Conservation (phyloP, 2,113 vertebrate species). For the Pagrus major region DNA sequence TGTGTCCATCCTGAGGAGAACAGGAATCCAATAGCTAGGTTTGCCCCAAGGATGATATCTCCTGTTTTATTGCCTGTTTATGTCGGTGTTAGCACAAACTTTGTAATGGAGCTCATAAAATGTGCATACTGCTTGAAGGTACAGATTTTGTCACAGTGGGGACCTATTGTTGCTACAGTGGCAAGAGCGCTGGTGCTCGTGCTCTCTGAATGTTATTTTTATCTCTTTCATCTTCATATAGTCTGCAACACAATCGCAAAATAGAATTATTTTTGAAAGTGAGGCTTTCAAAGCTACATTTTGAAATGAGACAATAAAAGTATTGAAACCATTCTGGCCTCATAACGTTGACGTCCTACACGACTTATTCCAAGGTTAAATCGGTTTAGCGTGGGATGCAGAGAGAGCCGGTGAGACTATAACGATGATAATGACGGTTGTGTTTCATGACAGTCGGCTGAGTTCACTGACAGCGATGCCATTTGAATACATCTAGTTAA, state of each 20-base stretch:
- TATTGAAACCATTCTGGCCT: slow-evolving; percentile 2
- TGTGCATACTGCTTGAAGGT: slow-evolving; percentile 76
- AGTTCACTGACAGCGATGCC: slow-evolving; percentile 33
- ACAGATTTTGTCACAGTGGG: slow-evolving; percentile 64
- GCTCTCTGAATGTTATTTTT: slow-evolving; percentile 27
- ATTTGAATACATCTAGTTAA: slow-evolving; percentile 58
- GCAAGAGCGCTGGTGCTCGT: slow-evolving; percentile 48
- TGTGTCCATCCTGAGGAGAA: slow-evolving; percentile 61
- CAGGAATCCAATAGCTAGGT: slow-evolving; percentile 69
- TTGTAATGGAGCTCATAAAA: slow-evolving; percentile 86
- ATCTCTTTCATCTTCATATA: slow-evolving; percentile 3
- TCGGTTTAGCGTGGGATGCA: slow-evolving; percentile 8
- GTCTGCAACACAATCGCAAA: neutral
- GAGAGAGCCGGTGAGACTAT: neutral
- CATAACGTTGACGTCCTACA: neutral
- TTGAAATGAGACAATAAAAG: slow-evolving; percentile 10
- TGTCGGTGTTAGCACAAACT: slow-evolving; percentile 81
- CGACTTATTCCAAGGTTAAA: slow-evolving; percentile 49
- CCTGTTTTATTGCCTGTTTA: slow-evolving; percentile 75
- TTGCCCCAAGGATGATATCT: slow-evolving; percentile 72
- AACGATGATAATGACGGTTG: slow-evolving; percentile 43
- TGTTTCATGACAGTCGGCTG: slow-evolving; percentile 41
- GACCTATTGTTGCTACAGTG: slow-evolving; percentile 39
- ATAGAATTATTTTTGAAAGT: neutral
- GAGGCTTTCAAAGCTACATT: neutral